Evolutionary conservation across 2,888 invertebrate genomes (phyloP).

Genomic region (Lymantria monacha): DNA sequence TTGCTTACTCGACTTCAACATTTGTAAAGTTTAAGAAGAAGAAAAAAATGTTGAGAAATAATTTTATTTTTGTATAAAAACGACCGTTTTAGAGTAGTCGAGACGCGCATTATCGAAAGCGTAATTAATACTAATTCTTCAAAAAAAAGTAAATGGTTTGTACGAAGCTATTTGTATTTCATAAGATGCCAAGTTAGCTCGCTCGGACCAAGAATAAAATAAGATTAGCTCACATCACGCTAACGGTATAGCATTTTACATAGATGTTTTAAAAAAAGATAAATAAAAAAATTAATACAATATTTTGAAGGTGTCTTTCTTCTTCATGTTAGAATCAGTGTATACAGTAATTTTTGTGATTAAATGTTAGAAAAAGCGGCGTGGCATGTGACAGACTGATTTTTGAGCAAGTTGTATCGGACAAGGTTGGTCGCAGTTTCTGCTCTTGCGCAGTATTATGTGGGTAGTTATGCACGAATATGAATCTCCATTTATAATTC

Average conservation of each 20-base stretch:
- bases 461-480: conserved; percentile 49
- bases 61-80: conserved; percentile 37
- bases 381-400: conserved; percentile 68
- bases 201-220: conserved; percentile 77
- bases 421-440: conserved; percentile 31
- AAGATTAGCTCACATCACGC: conserved; percentile 76
- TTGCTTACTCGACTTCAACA: conserved; percentile 5
- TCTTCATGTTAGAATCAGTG: conserved; percentile 70
- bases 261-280: conserved; percentile 34
- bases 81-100: conserved; percentile 26
- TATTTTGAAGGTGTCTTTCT: conserved; percentile 65
- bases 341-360: conserved; percentile 74
- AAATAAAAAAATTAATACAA: conserved; percentile 23
- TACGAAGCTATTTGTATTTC: conserved; percentile 52
- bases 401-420: conserved; percentile 52
- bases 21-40: not conserved
- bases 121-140: conserved; percentile 23
- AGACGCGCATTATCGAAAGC: conserved; percentile 57
- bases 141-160: conserved; percentile 28
- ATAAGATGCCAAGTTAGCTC: conserved; percentile 77
- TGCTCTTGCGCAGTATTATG: conserved; percentile 63
- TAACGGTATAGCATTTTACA: conserved; percentile 65
- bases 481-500: not conserved
- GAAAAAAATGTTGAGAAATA: conserved; percentile 15
- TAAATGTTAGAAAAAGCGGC: conserved; percentile 61